phyloP scores from a whole-genome alignment of 2,113 vertebrate species.

The Callionymus lyra region DNA sequence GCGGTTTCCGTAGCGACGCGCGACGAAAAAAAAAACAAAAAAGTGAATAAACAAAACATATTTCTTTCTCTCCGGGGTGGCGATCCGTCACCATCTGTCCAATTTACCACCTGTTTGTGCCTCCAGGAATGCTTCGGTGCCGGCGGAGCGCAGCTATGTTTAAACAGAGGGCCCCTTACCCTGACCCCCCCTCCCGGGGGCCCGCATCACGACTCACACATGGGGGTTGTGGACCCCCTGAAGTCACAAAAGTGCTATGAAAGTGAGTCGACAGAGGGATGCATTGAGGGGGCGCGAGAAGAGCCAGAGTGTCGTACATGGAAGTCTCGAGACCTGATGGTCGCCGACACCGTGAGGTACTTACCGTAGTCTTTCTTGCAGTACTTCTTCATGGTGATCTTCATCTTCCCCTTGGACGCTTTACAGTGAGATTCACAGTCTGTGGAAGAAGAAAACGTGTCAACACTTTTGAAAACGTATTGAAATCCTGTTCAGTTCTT shows the following conservation, averaged over 20 bases:
- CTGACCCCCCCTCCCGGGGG: constrained; percentile 50
- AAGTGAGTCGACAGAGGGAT: constrained; percentile 55
- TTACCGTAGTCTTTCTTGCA: constrained; percentile 98
- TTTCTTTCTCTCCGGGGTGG: constrained; percentile 59
- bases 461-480: too few species aligned
- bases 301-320: constrained; percentile 1
- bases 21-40: constrained; percentile 63
- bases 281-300: constrained; percentile 35
- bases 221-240: constrained; percentile 27
- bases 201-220: constrained; percentile 40
- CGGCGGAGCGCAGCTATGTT: constrained; percentile 55
- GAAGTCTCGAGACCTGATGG: too few species aligned
- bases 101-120: constrained; percentile 65
- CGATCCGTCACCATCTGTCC: constrained; percentile 61
- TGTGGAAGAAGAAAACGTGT: constrained; percentile 47
- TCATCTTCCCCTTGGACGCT: constrained; percentile 94
- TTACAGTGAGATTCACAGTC: constrained; percentile 98
- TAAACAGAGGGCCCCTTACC: constrained; percentile 63
- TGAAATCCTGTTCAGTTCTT: too few species aligned
- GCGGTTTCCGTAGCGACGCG: constrained; percentile 61
- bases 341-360: constrained; percentile 50
- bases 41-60: constrained; percentile 68
- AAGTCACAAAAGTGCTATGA: constrained; percentile 47
- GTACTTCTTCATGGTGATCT: constrained; percentile 99
- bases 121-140: constrained; percentile 46